Percentiles rank a stretch among this genome's conserved stretches.
phyloP scores from a whole-genome alignment of 2,113 vertebrate species.

The Lepus timidus region DNA sequence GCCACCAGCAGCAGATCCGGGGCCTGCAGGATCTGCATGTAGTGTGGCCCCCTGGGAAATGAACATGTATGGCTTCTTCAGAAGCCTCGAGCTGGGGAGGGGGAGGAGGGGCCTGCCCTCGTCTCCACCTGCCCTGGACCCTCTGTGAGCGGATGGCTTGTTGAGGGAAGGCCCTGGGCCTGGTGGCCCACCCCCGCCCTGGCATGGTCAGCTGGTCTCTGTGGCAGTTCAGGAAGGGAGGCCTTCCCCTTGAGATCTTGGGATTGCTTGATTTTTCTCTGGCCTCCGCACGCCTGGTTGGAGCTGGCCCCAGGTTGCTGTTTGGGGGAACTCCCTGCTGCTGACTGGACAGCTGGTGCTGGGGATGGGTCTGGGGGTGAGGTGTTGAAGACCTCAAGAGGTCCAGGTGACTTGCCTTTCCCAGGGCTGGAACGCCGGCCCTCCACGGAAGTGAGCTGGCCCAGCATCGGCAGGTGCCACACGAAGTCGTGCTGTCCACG shows the following conservation, averaged over 20 bases:
- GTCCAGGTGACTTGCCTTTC: accelerated
- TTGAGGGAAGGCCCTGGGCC: not conserved
- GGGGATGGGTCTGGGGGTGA: too few relatives aligned
- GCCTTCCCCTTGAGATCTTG: too few relatives aligned
- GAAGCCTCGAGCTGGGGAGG: not conserved
- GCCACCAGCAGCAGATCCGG: too few relatives aligned
- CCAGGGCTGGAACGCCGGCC: not conserved
- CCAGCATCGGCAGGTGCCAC: too few relatives aligned
- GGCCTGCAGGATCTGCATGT: too few relatives aligned
- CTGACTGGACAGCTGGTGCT: too few relatives aligned
- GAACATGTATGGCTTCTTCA: accelerated
- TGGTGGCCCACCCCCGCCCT: not conserved
- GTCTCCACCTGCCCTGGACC: too few relatives aligned
- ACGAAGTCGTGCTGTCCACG: not conserved
- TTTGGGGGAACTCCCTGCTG: not conserved
- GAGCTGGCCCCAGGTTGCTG: not conserved
- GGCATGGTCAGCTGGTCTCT: not conserved
- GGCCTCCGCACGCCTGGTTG: too few relatives aligned
- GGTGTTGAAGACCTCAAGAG: not conserved
- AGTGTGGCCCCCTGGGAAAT: not conserved
- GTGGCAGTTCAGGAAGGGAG: not conserved
- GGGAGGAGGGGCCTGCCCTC: too few relatives aligned
- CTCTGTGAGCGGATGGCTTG: not conserved
- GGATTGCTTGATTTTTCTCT: too few relatives aligned
- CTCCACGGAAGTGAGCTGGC: not conserved